phyloP scores from a whole-genome alignment of 1,140 invertebrate species.

The Diabrotica virgifera region DNA sequence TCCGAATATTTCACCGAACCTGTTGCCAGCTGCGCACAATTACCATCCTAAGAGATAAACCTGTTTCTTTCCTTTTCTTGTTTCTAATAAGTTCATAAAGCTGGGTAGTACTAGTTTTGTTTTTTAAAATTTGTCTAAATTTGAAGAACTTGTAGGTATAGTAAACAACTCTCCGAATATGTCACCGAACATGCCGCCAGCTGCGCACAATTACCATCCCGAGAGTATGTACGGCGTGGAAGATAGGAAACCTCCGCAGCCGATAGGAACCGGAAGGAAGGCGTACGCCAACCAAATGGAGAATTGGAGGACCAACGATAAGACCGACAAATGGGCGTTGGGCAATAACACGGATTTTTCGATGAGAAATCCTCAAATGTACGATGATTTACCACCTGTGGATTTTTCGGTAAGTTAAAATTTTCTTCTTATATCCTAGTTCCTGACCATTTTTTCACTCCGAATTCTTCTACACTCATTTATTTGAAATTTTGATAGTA shows the following conservation, averaged over 20 bases:
- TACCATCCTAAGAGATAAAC: constrained; percentile 29
- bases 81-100: neutral
- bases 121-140: neutral
- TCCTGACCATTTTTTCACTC: too few relatives aligned
- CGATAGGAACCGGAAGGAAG: constrained; percentile 75
- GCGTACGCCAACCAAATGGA: constrained; percentile 45
- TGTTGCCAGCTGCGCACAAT: constrained; percentile 39
- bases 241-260: constrained; percentile 68
- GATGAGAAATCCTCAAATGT: constrained; percentile 43
- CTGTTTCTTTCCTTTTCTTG: neutral
- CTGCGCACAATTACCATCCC: constrained; percentile 33
- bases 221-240: constrained; percentile 35
- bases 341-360: constrained; percentile 33
- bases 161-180: constrained; percentile 57
- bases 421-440: too few relatives aligned
- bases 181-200: constrained; percentile 54
- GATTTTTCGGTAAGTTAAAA: constrained; percentile 49
- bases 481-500: too few relatives aligned
- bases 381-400: constrained; percentile 48
- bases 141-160: constrained; percentile 8
- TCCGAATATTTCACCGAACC: constrained; percentile 62
- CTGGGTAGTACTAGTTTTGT: neutral
- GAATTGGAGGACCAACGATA: constrained; percentile 59
- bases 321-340: constrained; percentile 46
- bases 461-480: too few relatives aligned